Base-by-base conservation (phyloP, 2,797 vertebrate genomes). In the Coilia nasus region DNA sequence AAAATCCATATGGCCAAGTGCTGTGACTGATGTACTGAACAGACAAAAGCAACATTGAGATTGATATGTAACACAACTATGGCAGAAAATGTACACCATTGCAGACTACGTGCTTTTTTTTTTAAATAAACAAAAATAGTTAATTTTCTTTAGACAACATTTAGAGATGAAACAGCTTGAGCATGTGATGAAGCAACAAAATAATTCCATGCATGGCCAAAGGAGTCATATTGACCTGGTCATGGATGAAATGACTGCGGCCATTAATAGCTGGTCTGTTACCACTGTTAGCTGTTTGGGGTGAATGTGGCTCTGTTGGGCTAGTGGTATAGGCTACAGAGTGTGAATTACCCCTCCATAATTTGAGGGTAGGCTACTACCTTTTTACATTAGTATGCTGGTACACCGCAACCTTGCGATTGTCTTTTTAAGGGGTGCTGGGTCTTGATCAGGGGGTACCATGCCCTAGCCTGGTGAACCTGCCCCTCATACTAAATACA, bases 121-220 rank as follows among this genome's bases (percentile, higher is more conserved):
- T 31, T 3, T 71, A 71, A 71, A 35, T 31, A 71, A 71, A 67
- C 25, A 0, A 67, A 62, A 28, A n/a, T n/a, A n/a, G n/a, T n/a
- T n/a, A n/a, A n/a, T 14, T 28, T 67, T 67, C 15, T 28, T 14
- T 2, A 71, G 64, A 31, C 31, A 71, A 31, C 12, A 14, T 12
- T 31, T 5, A 31, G 12, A 12, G 2, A 64, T 31, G 25, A 67
- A 31, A 67, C 64, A 35, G 25, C 3, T 17, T 71, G 12, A 31
- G 28, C 28, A 28, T n/a, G 25, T 64, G 28, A 64, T 28, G 25
- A 3, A 28, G 64, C 12, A 14, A 0, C 28, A 15, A 23, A 11
- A 35, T 71, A 71, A 31, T 71, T 64, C 10, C 64, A 71, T 71
- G 64, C 64, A 71, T 71, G 64, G 12, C 64, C 64, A 71, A 28